These are phyloP conservation scores for Lasiurus borealis DNA, from an alignment of 2,113 vertebrate species.

Conservation along the genomic window DNA sequence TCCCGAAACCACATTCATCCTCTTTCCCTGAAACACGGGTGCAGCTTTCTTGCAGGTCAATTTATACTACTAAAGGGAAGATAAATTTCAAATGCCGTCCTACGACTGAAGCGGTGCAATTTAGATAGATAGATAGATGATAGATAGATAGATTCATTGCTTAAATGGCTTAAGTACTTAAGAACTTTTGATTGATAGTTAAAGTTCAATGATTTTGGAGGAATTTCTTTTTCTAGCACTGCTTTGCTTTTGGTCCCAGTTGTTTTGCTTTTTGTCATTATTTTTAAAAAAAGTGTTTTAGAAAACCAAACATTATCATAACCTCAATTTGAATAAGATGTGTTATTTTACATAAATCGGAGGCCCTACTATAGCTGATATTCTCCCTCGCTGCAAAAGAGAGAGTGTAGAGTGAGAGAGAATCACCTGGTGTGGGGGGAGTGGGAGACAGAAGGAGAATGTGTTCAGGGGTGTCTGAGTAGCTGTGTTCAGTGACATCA, in stretches of 20 bases:
- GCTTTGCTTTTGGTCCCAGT: not conserved
- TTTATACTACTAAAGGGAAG: constrained; percentile 24
- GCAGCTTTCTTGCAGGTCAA: constrained; percentile 17
- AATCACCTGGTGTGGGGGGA: not conserved
- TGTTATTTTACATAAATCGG: not conserved
- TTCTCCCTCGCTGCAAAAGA: not conserved
- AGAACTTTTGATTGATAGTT: not conserved
- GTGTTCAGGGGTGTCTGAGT: not conserved
- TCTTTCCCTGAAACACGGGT: constrained; percentile 48
- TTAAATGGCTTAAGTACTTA: not conserved
- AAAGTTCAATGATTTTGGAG: not conserved
- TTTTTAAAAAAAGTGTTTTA: not conserved
- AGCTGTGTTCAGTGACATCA: not conserved
- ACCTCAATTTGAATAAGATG: not conserved
- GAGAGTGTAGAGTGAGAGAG: not conserved
- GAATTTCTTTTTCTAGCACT: not conserved
- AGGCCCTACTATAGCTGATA: too few species aligned
- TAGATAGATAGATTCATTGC: not conserved
- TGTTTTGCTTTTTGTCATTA: not conserved
- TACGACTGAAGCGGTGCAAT: not conserved
- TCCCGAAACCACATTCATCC: constrained; percentile 60
- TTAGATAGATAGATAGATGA: not conserved
- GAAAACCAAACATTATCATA: not conserved
- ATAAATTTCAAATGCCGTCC: constrained; percentile 16
- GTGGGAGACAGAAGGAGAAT: not conserved